Evolutionary conservation across 2,113 vertebrate species (phyloP).

Genomic region (Eurypyga helias): DNA sequence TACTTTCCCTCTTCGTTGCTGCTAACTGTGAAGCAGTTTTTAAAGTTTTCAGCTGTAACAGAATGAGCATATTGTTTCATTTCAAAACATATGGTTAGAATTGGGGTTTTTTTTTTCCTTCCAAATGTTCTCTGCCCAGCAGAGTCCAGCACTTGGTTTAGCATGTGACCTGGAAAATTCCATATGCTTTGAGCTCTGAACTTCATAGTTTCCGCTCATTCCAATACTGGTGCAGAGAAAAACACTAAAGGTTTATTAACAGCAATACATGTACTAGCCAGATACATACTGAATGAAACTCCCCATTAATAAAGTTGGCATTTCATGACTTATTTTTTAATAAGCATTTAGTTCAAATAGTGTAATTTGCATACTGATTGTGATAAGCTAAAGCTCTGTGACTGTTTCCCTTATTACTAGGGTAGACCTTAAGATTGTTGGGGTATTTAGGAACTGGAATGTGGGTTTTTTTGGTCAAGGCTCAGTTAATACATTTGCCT

Average conservation of each 20-base stretch:
- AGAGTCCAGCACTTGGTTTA: conserved; percentile 7
- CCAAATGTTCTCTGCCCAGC: background rate
- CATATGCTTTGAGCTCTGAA: background rate
- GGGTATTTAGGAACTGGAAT: background rate
- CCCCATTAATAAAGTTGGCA: background rate
- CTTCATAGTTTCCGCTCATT: conserved; percentile 5
- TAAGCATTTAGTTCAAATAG: background rate
- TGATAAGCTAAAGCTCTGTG: background rate
- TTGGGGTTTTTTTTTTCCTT: background rate
- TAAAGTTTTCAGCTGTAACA: conserved; percentile 25
- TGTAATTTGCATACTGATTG: background rate
- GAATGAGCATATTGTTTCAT: conserved; percentile 54
- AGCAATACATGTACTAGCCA: background rate
- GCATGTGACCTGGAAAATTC: conserved; percentile 65
- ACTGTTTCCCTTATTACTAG: background rate
- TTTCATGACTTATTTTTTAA: background rate
- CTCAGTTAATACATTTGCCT: background rate
- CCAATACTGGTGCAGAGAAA: background rate
- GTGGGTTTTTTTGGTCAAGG: background rate
- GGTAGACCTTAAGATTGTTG: background rate
- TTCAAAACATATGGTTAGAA: conserved; percentile 63
- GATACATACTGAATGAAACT: background rate
- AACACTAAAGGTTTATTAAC: background rate
- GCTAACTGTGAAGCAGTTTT: background rate
- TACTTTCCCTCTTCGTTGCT: conserved; percentile 31